Evolutionary conservation across 2,113 vertebrate species (phyloP), one percentile per base, ranked within the genome.

Genomic region (Ptyas mucosa): DNA sequence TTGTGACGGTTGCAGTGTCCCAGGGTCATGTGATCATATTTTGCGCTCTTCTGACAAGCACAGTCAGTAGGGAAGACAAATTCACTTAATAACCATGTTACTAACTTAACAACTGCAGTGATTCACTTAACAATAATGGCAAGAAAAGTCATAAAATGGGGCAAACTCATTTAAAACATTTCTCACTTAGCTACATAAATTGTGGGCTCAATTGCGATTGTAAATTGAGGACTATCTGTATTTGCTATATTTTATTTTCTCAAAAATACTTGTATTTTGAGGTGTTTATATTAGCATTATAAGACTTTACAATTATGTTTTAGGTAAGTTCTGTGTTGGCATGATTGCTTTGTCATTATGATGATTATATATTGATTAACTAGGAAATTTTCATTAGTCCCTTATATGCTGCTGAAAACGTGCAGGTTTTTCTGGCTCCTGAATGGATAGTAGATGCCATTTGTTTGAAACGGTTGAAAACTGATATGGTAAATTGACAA

Each of bases 331-430:
- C 61, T 64, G 85, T 43, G 85, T 26, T 51, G 49, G 86, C 75
- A 43, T 43, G 34, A 23, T 85, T 81, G 89, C 90, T 95, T 94
- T 96, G 87, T 57, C 94, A 57, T 91, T 91, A 89, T 89, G 93
- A 85, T 75, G 89, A 93, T 91, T 94, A 61, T 43, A 0, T 24
- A 34, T 52, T 7, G 89, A 53, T 12, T 92, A 89, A 88, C n/a
- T n/a, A 52, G 29, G 51, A 58, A 89, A 64, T 86, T 92, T 55
- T 91, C 94, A 92, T 90, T 91, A 49, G 3, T 24, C 49, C 55
- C 91, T 85, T 58, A 69, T 85, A 52, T 81, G 92, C 86, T 52
- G 89, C 81, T 46, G 87, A 87, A 51, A 54, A 46, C 57, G 43
- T 61, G 61, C 26, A 29, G 29, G 55, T 93, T 94, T 14, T 93